Conservation (phyloP, 2,888 invertebrate species). For the Bhutanitis thaidina region DNA sequence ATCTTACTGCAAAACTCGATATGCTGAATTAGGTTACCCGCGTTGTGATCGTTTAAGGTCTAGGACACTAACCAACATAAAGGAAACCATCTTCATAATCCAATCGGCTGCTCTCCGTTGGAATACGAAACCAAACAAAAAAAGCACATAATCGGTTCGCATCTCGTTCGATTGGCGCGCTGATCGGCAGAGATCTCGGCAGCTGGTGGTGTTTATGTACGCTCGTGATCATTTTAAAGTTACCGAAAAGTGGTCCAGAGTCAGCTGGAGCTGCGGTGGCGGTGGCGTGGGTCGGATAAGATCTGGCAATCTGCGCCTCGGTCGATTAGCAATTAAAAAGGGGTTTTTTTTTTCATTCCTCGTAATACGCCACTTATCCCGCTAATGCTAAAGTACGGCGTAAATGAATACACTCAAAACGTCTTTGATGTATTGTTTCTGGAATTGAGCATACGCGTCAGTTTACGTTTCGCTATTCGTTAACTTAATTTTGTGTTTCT, state of each 20-base stretch:
- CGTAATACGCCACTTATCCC: constrained; percentile 43
- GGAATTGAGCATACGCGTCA: constrained; percentile 2
- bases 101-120: too few relatives aligned
- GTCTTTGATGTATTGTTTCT: constrained; percentile 19
- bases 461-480: not conserved
- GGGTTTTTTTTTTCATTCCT: constrained; percentile 36
- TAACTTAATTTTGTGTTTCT: not conserved
- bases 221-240: constrained; percentile 46
- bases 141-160: constrained; percentile 1
- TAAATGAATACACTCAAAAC: constrained; percentile 19
- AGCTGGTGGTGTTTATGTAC: too few relatives aligned
- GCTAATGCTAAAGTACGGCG: constrained; percentile 32
- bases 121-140: not conserved
- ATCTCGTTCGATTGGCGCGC: constrained; percentile 19
- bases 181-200: constrained; percentile 35
- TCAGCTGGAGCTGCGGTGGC: constrained; percentile 47
- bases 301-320: constrained; percentile 57
- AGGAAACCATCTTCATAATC: too few relatives aligned
- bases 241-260: constrained; percentile 39
- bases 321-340: constrained; percentile 46
- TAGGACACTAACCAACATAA: too few relatives aligned
- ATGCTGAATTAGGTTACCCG: too few relatives aligned
- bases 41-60: too few relatives aligned
- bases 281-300: constrained; percentile 59
- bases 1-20: too few relatives aligned